Base-by-base conservation (phyloP, 2,888 invertebrate species). In the Lypha dubia region DNA sequence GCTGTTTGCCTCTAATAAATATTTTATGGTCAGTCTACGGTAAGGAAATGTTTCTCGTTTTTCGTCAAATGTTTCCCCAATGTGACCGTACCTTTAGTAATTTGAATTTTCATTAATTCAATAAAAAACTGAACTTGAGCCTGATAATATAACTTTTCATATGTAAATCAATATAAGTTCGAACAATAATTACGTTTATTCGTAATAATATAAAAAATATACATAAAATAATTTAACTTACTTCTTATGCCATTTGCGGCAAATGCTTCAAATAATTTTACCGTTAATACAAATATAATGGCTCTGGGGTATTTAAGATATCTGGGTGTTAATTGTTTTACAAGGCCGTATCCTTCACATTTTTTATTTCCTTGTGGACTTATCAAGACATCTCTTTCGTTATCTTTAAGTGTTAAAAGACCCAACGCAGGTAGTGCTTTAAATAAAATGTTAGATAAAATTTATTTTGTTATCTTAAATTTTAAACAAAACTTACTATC, bases 221-320 rank as follows among this genome's bases (percentile, higher is more conserved):
- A n/a, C n/a, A n/a, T 51, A 24, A 53, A 49, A 67, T 4, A 13
- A 24, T 17, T 11, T 11, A 74, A 91, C 91, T 91, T 84, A 92
- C 92, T 92, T 89, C 92, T 88, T 41, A 92, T 91, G 77, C 92
- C 92, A 87, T 92, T 92, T 6, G 92, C 92, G 0, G 92, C 91
- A 85, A 92, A 91, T 9, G 92, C 91, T 88, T 92, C 92, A 74
- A 92, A 92, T 82, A 92, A 91, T 84, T 92, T 92, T 17, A 91
- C 89, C 46, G 87, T 84, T 60, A 92, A 86, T 44, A 92, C 87
- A 75, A 92, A 92, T 56, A 87, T 87, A 15, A 92, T 92, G 13
- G 92, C 92, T 9, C 88, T 87, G 13, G 92, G 92, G 88, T 92
- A 92, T 68, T 86, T 89, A 77, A 90, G 88, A 38, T 88, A 87